phyloP scores from a whole-genome alignment of 1,140 invertebrate genomes.

The Bombus haemorrhoidalis region DNA sequence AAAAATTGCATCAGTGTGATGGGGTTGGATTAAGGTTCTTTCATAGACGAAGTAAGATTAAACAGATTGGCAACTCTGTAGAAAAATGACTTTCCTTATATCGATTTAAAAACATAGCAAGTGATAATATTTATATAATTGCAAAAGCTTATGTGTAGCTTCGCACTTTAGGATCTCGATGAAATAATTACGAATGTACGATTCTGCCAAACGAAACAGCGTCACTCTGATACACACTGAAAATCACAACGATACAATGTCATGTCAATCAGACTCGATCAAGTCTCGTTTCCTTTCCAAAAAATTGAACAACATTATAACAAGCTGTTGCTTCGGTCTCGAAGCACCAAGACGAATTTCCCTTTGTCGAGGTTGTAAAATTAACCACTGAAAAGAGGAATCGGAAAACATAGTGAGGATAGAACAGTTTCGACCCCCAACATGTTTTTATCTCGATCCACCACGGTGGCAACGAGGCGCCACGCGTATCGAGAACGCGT shows the following conservation, averaged over 20 bases:
- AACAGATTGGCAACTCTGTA: too few species aligned
- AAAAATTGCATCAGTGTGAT: slow-evolving; percentile 59
- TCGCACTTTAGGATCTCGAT: too few species aligned
- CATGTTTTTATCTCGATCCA: slow-evolving; percentile 58
- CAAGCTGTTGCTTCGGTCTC: slow-evolving; percentile 32
- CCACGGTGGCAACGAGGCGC: slow-evolving; percentile 67
- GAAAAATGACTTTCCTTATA: too few species aligned
- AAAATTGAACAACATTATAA: slow-evolving; percentile 62
- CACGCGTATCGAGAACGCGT: slow-evolving; percentile 73
- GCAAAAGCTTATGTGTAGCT: too few species aligned
- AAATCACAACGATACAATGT: too few species aligned
- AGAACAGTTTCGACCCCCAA: slow-evolving; percentile 20
- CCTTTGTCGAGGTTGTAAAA: neutral
- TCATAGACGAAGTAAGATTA: too few species aligned
- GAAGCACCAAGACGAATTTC: slow-evolving; percentile 55
- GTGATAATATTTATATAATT: too few species aligned
- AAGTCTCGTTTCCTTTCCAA: slow-evolving; percentile 53
- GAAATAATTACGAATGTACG: too few species aligned
- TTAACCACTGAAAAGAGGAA: neutral
- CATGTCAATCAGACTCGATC: slow-evolving; percentile 54
- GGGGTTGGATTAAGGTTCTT: slow-evolving; percentile 1
- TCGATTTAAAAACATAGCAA: too few species aligned
- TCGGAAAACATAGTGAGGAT: neutral
- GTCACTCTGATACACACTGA: too few species aligned
- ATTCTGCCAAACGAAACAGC: too few species aligned